Evolutionary conservation across 2,888 invertebrate genomes (phyloP), one percentile per base, ranked within the genome.

Genomic region (Apamea epomidion): DNA sequence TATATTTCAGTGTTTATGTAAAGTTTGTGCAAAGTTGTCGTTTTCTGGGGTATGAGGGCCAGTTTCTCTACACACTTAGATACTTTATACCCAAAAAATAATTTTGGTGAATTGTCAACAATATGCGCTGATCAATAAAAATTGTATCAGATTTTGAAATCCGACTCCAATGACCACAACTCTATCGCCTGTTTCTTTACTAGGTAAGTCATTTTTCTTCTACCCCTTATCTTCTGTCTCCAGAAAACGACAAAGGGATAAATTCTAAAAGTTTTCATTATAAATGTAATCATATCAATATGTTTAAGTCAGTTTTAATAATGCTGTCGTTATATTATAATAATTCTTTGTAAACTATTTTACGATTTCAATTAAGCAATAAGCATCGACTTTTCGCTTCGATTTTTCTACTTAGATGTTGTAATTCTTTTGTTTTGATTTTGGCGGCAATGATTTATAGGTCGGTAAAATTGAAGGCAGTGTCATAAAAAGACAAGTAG

Each of bases 221-320:
- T 0, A 51, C 14, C 14, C 42, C 14, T 51, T 74, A 37, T 29
- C 72, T 74, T 76, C 68, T 42, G 76, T 80, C 67, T 60, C 71
- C 83, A 80, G 74, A 81, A 83, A 78, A 84, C 70, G 80, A 70
- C 80, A 72, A 60, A 78, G 62, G 68, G 54, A 84, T 88, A 87
- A 75, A 84, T 88, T 89, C 82, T 89, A 89, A 87, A 82, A 85
- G 68, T 85, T 92, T 92, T 92, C 86, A 88, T 91, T 91, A 91
- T 91, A 91, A 92, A 92, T 93, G 89, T 94, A 93, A 93, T 93
- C 95, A 95, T 95, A 95, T 95, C 95, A 95, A 93, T 94, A 94
- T 89, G 90, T 93, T 88, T 94, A 94, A 92, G 92, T 92, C 87
- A 75, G 88, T 91, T 92, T 92, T 90, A 88, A 89, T 88, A 85